Evolutionary conservation across 2,797 vertebrate species (phyloP).

Genomic region (Tachyglossus aculeatus): DNA sequence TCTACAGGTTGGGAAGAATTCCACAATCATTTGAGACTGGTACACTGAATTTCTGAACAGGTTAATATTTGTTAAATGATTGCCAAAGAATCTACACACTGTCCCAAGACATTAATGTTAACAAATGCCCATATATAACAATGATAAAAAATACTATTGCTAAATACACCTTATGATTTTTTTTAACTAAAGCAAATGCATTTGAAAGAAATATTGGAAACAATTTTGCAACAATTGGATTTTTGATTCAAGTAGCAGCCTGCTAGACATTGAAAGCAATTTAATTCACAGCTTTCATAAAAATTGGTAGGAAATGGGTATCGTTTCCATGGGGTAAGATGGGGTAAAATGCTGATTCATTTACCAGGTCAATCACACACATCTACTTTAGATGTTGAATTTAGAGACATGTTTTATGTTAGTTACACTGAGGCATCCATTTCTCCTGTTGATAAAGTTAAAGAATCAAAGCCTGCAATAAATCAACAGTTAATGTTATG

Average conservation of each 20-base stretch:
- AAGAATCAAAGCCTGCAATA: conserved; percentile 64
- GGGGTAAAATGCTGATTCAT: conserved; percentile 24
- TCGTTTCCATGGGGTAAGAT: not conserved
- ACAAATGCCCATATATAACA: too few relatives aligned
- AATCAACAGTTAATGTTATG: conserved; percentile 67
- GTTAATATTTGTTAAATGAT: too few relatives aligned
- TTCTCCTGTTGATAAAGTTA: conserved; percentile 64
- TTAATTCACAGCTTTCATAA: not conserved
- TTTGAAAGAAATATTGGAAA: not conserved
- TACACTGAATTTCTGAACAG: too few relatives aligned
- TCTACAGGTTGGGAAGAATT: too few relatives aligned
- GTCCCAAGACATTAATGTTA: too few relatives aligned
- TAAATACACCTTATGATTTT: too few relatives aligned
- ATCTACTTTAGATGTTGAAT: not conserved
- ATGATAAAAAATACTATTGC: too few relatives aligned
- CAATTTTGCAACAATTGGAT: not conserved
- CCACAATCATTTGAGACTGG: too few relatives aligned
- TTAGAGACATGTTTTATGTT: conserved; percentile 22
- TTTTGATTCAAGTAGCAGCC: not conserved
- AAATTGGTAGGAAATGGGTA: not conserved
- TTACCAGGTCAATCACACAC: conserved; percentile 44
- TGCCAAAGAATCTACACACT: too few relatives aligned
- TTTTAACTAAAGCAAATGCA: too few relatives aligned
- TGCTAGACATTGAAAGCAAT: not conserved
- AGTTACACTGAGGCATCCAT: conserved; percentile 36